Conservation (phyloP, 64 coral and sea anemone genomes). For the Hydrozoanthus tunicans region DNA sequence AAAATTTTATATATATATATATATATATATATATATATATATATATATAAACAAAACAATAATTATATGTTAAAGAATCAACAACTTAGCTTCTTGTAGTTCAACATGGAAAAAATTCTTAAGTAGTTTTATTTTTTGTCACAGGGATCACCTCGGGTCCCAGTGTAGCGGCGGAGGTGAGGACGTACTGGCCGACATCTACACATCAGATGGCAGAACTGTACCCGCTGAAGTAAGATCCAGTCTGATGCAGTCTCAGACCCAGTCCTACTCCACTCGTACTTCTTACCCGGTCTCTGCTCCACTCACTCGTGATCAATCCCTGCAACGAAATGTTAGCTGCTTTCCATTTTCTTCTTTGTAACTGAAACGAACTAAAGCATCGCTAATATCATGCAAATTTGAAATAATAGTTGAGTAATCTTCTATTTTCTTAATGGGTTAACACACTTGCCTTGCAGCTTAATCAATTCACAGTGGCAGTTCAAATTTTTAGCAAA, state of each 20-base stretch:
- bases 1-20: too few relatives aligned
- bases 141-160: conserved; percentile 83
- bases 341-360: conserved; percentile 35
- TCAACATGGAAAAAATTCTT: neutral
- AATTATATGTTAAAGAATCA: neutral
- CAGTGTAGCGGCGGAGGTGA: conserved; percentile 91
- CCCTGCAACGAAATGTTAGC: conserved; percentile 59
- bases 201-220: conserved; percentile 90
- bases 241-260: conserved; percentile 72
- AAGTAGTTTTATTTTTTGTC: neutral
- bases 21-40: too few relatives aligned
- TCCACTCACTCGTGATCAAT: conserved; percentile 50
- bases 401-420: too few relatives aligned
- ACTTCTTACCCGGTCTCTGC: conserved; percentile 71
- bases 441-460: neutral
- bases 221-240: conserved; percentile 98
- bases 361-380: conserved; percentile 1
- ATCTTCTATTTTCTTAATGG: neutral
- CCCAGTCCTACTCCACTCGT: conserved; percentile 70
- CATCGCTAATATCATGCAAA: neutral
- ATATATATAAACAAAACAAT: neutral
- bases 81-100: too few relatives aligned
- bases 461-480: neutral
- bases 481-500: too few relatives aligned
- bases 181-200: conserved; percentile 91